These are phyloP conservation scores for Hypomecis atomaria DNA, from an alignment of 2,888 invertebrate species.

Conservation along the genomic window DNA sequence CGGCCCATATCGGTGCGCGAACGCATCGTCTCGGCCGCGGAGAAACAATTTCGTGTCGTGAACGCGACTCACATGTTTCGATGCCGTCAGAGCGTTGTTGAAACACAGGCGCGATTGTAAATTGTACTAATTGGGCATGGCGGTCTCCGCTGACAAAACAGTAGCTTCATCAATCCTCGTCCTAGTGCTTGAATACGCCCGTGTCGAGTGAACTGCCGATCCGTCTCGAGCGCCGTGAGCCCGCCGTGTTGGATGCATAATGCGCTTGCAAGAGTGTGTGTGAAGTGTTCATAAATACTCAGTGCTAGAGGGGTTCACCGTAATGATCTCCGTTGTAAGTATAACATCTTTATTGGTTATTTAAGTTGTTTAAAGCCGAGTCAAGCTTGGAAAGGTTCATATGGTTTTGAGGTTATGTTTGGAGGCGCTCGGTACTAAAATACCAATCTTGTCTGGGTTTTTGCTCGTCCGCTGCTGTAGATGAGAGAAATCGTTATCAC, in stretches of 20 bases:
- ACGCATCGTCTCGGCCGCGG: conserved; percentile 64
- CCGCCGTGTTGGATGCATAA: conserved; percentile 70
- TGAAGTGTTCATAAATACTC: conserved; percentile 81
- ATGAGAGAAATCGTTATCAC: conserved; percentile 49
- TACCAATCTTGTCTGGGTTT: conserved; percentile 43
- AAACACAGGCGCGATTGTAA: conserved; percentile 75
- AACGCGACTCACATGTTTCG: conserved; percentile 77
- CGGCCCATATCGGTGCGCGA: conserved; percentile 70
- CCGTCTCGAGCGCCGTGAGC: conserved; percentile 61
- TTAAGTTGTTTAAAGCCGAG: conserved; percentile 48
- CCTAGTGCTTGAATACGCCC: conserved; percentile 64
- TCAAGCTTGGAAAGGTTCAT: conserved; percentile 38
- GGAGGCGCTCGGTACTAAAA: conserved; percentile 56
- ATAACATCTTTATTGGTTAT: conserved; percentile 55
- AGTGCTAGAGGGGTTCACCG: conserved; percentile 72
- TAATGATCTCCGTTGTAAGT: conserved; percentile 78
- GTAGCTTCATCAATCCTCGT: conserved; percentile 72
- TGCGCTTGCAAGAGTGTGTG: conserved; percentile 75
- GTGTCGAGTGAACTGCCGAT: conserved; percentile 66
- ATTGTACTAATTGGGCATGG: conserved; percentile 82
- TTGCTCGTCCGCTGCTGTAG: conserved; percentile 42
- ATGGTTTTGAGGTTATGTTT: conserved; percentile 80
- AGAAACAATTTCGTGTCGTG: conserved; percentile 78
- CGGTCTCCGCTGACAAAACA: conserved; percentile 75
- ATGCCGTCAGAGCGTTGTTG: conserved; percentile 79